A percentile compares a stretch with the other conserved stretches of the same genome.
Evolutionary conservation across 1,140 invertebrate genomes (phyloP).

Genomic region (Pogonognathellus flavescens): DNA sequence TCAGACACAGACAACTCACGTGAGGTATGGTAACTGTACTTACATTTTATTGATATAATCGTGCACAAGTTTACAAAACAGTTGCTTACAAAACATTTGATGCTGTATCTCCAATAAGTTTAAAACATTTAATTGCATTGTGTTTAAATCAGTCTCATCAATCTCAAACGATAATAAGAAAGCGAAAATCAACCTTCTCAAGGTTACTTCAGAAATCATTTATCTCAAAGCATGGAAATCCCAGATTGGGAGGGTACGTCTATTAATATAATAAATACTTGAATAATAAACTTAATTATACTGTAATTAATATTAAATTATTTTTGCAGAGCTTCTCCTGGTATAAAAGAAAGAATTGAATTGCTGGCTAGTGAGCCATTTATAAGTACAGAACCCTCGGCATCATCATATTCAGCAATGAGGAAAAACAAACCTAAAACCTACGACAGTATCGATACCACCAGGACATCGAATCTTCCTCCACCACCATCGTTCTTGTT

Average conservation of each 20-base stretch:
- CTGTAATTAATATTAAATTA: background rate
- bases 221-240: too few relatives aligned
- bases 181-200: too few relatives aligned
- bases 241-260: too few relatives aligned
- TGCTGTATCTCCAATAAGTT: too few relatives aligned
- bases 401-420: background rate
- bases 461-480: background rate
- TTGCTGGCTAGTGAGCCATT: background rate
- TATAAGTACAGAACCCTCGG: too few relatives aligned
- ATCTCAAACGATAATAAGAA: too few relatives aligned
- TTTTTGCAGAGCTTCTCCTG: background rate
- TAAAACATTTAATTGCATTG: background rate
- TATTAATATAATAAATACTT: too few relatives aligned
- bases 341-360: background rate
- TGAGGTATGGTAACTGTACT: background rate
- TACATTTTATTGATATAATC: background rate
- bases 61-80: too few relatives aligned
- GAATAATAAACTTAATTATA: background rate
- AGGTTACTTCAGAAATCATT: too few relatives aligned
- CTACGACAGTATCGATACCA: too few relatives aligned
- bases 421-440: background rate
- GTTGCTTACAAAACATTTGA: too few relatives aligned
- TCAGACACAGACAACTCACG: background rate
- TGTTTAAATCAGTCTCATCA: background rate
- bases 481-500: background rate